phyloP scores from a whole-genome alignment of 2,888 invertebrate species.

The Aporophyla lueneburgensis region DNA sequence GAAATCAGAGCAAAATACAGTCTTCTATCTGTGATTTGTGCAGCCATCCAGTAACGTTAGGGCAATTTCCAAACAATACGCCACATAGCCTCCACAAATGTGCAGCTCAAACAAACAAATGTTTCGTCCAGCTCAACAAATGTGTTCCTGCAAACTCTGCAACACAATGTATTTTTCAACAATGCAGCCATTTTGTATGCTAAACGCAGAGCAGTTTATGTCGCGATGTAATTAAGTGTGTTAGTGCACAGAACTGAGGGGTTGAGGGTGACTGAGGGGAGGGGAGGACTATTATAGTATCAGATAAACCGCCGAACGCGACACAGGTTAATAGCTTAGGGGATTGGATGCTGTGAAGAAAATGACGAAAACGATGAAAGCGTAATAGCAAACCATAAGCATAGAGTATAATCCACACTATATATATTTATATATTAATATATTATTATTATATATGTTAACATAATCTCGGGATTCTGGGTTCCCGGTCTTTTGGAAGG shows the following conservation, averaged over 20 bases:
- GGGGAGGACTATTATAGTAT: constrained; percentile 9
- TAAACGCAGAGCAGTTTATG: constrained; percentile 29
- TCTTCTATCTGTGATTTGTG: neutral
- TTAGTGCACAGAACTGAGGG: constrained; percentile 6
- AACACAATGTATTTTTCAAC: constrained; percentile 25
- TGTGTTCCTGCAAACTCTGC: constrained; percentile 3
- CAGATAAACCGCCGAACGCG: constrained; percentile 17
- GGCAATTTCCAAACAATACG: constrained; percentile 16
- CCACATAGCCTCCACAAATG: constrained; percentile 9
- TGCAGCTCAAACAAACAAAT: constrained; percentile 25
- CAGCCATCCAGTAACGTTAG: neutral
- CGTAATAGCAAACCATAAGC: neutral
- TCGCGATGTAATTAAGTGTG: constrained; percentile 36
- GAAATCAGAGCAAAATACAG: neutral
- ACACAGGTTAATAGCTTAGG: constrained; percentile 34
- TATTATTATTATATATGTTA: too few relatives aligned
- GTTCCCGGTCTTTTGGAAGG: too few relatives aligned
- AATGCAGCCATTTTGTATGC: constrained; percentile 29
- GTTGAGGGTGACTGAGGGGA: neutral
- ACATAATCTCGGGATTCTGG: too few relatives aligned
- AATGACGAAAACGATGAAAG: neutral
- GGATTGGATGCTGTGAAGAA: constrained; percentile 23
- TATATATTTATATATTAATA: too few relatives aligned
- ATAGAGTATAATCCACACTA: too few relatives aligned
- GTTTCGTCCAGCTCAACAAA: constrained; percentile 18